phyloP scores from a whole-genome alignment of 2,113 vertebrate genomes.

The Phycodurus eques region DNA sequence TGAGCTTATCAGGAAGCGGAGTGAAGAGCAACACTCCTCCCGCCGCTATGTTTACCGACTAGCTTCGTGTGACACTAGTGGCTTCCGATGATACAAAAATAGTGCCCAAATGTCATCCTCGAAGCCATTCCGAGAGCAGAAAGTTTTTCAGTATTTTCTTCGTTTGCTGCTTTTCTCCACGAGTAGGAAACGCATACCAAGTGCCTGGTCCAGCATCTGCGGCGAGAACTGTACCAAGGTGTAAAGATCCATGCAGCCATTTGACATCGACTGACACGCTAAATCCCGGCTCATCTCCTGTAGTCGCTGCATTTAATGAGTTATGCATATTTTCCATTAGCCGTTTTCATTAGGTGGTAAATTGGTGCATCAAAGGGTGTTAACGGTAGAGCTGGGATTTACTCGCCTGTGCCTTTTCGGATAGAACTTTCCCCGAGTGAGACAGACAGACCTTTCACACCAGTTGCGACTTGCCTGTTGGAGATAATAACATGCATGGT shows the following conservation, averaged over 20 bases:
- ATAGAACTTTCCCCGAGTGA: background rate
- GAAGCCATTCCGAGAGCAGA: slow-evolving; percentile 10
- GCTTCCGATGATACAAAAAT: background rate
- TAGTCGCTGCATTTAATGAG: background rate
- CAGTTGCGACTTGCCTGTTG: too few species aligned
- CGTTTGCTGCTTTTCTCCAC: slow-evolving; percentile 28
- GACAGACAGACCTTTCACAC: too few species aligned
- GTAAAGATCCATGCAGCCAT: slow-evolving; percentile 38
- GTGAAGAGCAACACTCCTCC: background rate
- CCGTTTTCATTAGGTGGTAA: background rate
- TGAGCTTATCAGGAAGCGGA: slow-evolving; percentile 10
- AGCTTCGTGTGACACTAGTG: background rate
- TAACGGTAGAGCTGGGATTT: background rate
- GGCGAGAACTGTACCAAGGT: slow-evolving; percentile 32
- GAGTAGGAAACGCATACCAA: slow-evolving; percentile 48
- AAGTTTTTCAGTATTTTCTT: background rate
- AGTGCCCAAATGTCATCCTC: slow-evolving; percentile 5
- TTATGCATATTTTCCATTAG: background rate
- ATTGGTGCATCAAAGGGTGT: background rate
- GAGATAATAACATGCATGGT: too few species aligned
- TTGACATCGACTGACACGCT: slow-evolving; percentile 7
- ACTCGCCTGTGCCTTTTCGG: background rate
- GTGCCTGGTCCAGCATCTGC: slow-evolving; percentile 64
- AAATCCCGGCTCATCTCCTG: background rate
- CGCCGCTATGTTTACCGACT: background rate